A percentile compares a stretch with the other conserved stretches of the same genome.
Conservation (phyloP, 2,113 vertebrate species). For the Rallus limicola region DNA sequence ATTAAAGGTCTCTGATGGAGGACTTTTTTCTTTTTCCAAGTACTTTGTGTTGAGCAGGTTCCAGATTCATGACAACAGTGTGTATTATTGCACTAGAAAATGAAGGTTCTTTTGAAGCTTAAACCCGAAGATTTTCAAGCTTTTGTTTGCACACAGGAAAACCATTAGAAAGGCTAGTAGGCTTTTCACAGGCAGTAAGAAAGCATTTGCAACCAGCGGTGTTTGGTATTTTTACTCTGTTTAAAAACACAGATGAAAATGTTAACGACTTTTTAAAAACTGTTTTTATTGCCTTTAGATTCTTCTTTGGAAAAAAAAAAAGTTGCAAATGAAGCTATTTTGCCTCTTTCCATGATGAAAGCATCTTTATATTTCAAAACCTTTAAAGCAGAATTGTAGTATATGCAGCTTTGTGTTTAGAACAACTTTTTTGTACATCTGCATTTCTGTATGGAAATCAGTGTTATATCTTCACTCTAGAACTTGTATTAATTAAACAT, state of each 20-base stretch:
- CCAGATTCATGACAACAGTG: background rate
- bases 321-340: background rate
- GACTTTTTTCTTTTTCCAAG: background rate
- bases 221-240: background rate
- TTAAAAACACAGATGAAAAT: background rate
- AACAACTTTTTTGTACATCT: background rate
- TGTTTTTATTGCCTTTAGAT: background rate
- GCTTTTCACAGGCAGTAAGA: background rate
- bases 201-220: background rate
- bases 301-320: background rate
- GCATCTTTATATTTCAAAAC: background rate
- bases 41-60: background rate
- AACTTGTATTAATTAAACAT: background rate
- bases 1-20: background rate
- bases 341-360: background rate
- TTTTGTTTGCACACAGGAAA: background rate
- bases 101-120: background rate
- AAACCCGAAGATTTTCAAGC: background rate
- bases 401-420: background rate
- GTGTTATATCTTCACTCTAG: background rate
- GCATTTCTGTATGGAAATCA: background rate
- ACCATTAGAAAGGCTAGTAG: background rate
- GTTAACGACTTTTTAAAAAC: background rate
- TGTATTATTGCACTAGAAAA: background rate
- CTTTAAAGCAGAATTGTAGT: background rate